Evolutionary conservation across 1,140 invertebrate genomes (phyloP), one percentile per base, ranked within the genome.

Genomic region (Dryas iulia): DNA sequence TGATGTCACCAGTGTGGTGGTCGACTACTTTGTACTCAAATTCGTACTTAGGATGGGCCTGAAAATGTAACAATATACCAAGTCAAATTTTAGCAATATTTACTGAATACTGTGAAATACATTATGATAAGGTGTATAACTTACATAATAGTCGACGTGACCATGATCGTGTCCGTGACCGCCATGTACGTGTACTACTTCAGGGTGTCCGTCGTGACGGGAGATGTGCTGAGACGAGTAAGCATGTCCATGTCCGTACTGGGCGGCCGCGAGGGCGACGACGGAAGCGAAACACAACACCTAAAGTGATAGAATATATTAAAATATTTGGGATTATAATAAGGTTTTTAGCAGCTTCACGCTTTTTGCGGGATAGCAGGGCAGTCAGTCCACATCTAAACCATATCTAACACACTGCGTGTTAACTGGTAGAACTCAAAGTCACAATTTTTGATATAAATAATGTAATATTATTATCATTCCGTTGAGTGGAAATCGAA

Each of bases 91-190:
- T n/a, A n/a, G n/a, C n/a, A 10, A 18, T 10, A 7, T n/a, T n/a
- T n/a, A n/a, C 1, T 47, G 2, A 8, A 18, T 8, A 6, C n/a
- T n/a, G 18, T 18, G n/a, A 8, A 8, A 47, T n/a, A 8, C 8
- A 47, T 47, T 8, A 8, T 6, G 10, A 73, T 64, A 91, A 78
- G n/a, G n/a, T 81, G 57, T 79, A 8, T 21, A 1, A 21, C 35
- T 81, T 72, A 84, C 82, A 59, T 86, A 69, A 59, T 79, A 81
- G 28, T 85, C 81, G 10, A 47, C 35, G n/a, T 72, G 70, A 28
- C 35, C 35, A 14, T 47, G 14, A 14, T 47, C 35, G 0, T 47
- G 2, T 10, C 14, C 35, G 7, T 47, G 35, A 47, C 35, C 35
- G 14, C 57, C 54, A 8, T 73, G 71, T 0, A 61, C 63, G 14